Evolutionary conservation across 2,888 invertebrate genomes (phyloP).

Genomic region (Agrotis puta): DNA sequence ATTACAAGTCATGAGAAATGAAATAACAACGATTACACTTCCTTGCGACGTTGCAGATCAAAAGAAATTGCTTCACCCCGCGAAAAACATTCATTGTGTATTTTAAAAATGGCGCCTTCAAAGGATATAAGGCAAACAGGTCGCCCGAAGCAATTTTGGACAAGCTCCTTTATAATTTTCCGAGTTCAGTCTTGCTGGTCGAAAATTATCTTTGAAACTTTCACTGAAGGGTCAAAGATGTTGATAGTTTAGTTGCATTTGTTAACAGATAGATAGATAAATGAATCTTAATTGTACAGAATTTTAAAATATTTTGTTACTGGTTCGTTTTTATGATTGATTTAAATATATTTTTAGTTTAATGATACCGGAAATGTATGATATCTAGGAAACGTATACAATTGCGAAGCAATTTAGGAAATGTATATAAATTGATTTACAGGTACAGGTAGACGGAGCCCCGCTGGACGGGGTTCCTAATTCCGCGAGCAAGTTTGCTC

Average conservation of each 20-base stretch:
- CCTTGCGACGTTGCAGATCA: slow-evolving; percentile 61
- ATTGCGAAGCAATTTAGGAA: too few species aligned
- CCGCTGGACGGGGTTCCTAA: too few species aligned
- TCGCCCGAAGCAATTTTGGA: slow-evolving; percentile 54
- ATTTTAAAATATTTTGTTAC: too few species aligned
- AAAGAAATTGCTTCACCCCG: slow-evolving; percentile 68
- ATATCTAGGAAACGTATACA: too few species aligned
- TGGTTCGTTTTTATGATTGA: too few species aligned
- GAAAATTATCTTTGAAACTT: slow-evolving; percentile 22
- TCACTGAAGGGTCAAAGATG: slow-evolving; percentile 22
- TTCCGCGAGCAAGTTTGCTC: too few species aligned
- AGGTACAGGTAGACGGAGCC: too few species aligned
- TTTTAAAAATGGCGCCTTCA: slow-evolving; percentile 66
- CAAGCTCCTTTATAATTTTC: slow-evolving; percentile 48
- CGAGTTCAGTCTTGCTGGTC: slow-evolving; percentile 11
- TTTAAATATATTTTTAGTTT: too few species aligned
- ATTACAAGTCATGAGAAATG: slow-evolving; percentile 66
- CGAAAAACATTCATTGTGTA: slow-evolving; percentile 65
- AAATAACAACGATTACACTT: slow-evolving; percentile 74
- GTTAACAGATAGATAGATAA: slow-evolving; percentile 17
- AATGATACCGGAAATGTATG: too few species aligned
- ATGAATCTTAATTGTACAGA: background rate
- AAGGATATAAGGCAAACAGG: slow-evolving; percentile 55
- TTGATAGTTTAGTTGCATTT: slow-evolving; percentile 39
- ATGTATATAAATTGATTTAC: too few species aligned